Evolutionary conservation across 2,888 invertebrate species (phyloP), one percentile per base, ranked within the genome.

Genomic region (Hyles lineata): DNA sequence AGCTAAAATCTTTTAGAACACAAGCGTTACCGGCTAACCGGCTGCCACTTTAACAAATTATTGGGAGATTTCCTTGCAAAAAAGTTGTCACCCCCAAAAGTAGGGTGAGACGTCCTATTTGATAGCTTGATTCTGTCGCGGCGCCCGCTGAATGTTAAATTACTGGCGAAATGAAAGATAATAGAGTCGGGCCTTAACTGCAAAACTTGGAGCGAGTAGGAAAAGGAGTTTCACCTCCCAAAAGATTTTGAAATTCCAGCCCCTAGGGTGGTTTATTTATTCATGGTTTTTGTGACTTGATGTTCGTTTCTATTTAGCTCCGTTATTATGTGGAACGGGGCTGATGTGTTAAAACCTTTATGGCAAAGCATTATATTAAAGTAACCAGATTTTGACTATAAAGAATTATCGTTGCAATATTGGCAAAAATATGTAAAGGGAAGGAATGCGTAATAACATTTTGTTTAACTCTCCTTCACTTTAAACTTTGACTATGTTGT

Each of bases 11-110:
- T 90, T 90, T 90, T 89, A 90, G 87, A 87, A 86, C 89, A 92
- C 93, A 93, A 93, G 90, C 92, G 90, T 92, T 92, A 90, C 89
- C 88, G 88, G 89, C 90, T 91, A 93, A 93, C 89, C 90, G 91
- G 90, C 92, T 93, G 92, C 90, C 93, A 94, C 92, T 94, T 92
- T 92, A 90, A 89, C 92, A 93, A 93, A 94, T 93, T 93, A 93
- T 93, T 91, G 90, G 92, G 85, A 90, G 92, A 92, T 92, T 94
- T 89, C 80, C 86, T 83, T 83, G 88, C 55, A 90, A 90, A 91
- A 93, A 93, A 92, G 90, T 92, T 92, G 92, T 92, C 92, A 89
- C 92, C 92, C 90, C 81, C 80, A 74, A 82, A 43, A 80, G 84
- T 85, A 86, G 91, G 92, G 90, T 87, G 87, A 86, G 77, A 86